A percentile compares a stretch with the other conserved stretches of the same genome.
Conservation (phyloP, 2,888 invertebrate genomes). For the Sphinx pinastri region DNA sequence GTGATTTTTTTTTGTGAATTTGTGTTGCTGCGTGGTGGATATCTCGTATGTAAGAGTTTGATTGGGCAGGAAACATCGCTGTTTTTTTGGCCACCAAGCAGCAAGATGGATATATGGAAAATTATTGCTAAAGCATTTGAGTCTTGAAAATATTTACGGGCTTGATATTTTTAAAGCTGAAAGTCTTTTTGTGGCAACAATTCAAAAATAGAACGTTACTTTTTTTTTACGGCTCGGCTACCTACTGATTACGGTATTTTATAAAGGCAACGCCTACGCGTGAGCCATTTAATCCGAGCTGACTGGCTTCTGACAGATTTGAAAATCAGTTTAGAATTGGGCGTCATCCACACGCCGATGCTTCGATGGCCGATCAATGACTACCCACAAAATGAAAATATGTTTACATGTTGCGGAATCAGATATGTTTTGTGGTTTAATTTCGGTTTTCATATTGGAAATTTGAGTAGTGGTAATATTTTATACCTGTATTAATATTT, state of each 20-base stretch:
- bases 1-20: no score
- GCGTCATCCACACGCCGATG: background rate
- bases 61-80: no score
- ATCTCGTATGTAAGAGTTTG: no score
- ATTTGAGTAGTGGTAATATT: background rate
- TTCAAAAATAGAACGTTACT: background rate
- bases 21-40: no score
- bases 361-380: slow-evolving; percentile 8
- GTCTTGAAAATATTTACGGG: no score
- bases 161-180: no score
- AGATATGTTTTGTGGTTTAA: background rate
- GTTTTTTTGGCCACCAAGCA: no score
- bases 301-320: slow-evolving; percentile 19
- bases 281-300: slow-evolving; percentile 18
- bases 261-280: background rate
- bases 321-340: slow-evolving; percentile 21
- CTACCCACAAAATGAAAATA: background rate
- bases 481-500: background rate
- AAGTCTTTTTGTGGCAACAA: no score
- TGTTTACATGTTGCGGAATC: background rate
- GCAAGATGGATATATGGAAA: no score
- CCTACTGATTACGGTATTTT: background rate
- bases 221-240: background rate
- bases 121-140: no score
- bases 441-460: background rate